Conservation (phyloP, 2,888 invertebrate genomes). For the Ectemnius lituratus region DNA sequence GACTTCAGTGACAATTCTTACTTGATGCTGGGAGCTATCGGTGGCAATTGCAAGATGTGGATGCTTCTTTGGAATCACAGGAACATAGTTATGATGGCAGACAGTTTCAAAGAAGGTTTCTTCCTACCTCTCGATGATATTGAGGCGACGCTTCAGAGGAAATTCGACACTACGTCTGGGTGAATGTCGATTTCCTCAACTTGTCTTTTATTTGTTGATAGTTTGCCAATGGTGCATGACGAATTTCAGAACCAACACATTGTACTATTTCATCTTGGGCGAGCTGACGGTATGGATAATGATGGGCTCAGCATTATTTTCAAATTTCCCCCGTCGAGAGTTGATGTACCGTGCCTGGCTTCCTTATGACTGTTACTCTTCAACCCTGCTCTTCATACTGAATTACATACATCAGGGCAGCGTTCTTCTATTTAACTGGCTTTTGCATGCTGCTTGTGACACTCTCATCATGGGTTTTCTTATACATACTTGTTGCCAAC, state of each 20-base stretch:
- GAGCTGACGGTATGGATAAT: neutral
- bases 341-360: conserved; percentile 40
- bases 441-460: conserved; percentile 38
- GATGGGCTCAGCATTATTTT: neutral
- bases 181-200: conserved; percentile 2
- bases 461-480: conserved; percentile 38
- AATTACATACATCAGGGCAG: conserved; percentile 29
- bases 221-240: neutral
- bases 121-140: too few relatives aligned
- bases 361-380: conserved; percentile 31
- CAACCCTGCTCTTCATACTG: neutral
- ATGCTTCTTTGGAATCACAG: conserved; percentile 34
- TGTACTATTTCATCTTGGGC: conserved; percentile 22
- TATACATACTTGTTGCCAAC: conserved; percentile 30
- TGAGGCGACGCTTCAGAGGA: conserved; percentile 8
- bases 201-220: neutral
- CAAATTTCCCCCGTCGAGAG: neutral
- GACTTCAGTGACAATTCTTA: conserved; percentile 49
- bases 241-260: conserved; percentile 30
- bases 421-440: neutral
- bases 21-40: conserved; percentile 48
- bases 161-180: conserved; percentile 18
- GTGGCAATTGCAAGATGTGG: conserved; percentile 45
- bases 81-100: conserved; percentile 17
- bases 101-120: neutral